Base-by-base conservation (phyloP, 2,113 vertebrate genomes). In the Albula glossodonta region DNA sequence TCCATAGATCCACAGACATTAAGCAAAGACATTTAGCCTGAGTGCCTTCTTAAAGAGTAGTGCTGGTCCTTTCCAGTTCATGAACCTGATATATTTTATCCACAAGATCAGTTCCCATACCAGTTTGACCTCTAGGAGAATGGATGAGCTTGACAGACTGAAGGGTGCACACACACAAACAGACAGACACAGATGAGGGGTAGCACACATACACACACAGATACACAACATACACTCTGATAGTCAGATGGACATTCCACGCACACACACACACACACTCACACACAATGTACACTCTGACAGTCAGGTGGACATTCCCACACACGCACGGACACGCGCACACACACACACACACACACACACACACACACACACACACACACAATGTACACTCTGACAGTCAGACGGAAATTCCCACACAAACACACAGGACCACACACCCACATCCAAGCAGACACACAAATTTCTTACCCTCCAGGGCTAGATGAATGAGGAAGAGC, bases 381-480 rank as follows among this genome's bases (percentile, higher is more conserved):
- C 31, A 85, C 78, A 41, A 41, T 41, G 31, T 41, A 41, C 31
- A 41, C 31, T 41, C 31, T 41, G 31, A 41, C 31, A 19, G 10
- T n/a, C 84, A 56, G 25, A 78, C 1, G 9, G 17, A 74, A 9
- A 10, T 25, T 74, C 70, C n/a, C n/a, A 25, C 3, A 78, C 4
- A 17, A 48, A 85, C 56, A n/a, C 12, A 51, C 78, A 57, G 25
- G 31, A 70, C 49, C 56, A 66, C 87, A 83, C 60, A 88, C 80
- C 79, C 90, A 91, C 25, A 80, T 31, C 31, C 31, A 41, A 41
- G 63, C 41, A 87, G 89, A 95, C 78, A 81, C 89, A 90, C 77
- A 51, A 91, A 31, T 92, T 95, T 97, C 98, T 99, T 99, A 99
- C 98, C 98, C 98, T 96, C 98, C 98, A 99, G 87, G 98, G 98